Base-by-base conservation (phyloP, 2,113 vertebrate species). In the human region DNA sequence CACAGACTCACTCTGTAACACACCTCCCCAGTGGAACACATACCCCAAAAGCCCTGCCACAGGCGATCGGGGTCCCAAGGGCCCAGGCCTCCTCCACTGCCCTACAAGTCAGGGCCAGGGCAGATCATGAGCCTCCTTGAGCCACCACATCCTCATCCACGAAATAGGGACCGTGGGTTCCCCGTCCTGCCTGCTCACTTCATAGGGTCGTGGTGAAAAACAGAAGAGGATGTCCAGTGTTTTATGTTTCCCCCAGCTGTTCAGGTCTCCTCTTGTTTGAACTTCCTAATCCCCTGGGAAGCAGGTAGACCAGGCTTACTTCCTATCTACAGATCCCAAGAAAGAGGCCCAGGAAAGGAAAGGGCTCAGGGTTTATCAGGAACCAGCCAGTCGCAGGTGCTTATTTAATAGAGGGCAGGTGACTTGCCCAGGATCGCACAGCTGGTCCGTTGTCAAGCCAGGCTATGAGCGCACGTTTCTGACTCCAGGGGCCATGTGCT, bases 151-250 rank as follows among this genome's bases (percentile, higher is more conserved):
- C n/a, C 68, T 61, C 2, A 48, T 30, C 22, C 13, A 18, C 10
- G 5, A 45, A 35, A 22, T 25, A 18, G 48, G 27, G 61, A 2
- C 5, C n/a, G 72, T 5, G 40, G 50, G 50, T 6, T 52, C 43
- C 72, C 52, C 2, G 0, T 75, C 45, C 70, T 52, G n/a, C 70
- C 90, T 32, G 50, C 57, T 82, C 38, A 8, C 55, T 17, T 25
- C 17, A 3, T 11, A 9, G 59, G 86, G 40, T 43, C 11, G 0
- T 0, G 7, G 18, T 8, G 66, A 59, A 79, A 27, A 72, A 48
- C 8, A 57, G 7, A 11, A 1, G 0, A 20, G 52, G 52, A 3
- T 1, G 3, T 13, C 64, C 38, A 40, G 7, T 2, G 23, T 10
- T 66, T n/a, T 2, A 4, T 1, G 13, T 23, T 22, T 45, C 50